phyloP scores from a whole-genome alignment of 2,797 vertebrate genomes.

The Pseudochromis fuscus region DNA sequence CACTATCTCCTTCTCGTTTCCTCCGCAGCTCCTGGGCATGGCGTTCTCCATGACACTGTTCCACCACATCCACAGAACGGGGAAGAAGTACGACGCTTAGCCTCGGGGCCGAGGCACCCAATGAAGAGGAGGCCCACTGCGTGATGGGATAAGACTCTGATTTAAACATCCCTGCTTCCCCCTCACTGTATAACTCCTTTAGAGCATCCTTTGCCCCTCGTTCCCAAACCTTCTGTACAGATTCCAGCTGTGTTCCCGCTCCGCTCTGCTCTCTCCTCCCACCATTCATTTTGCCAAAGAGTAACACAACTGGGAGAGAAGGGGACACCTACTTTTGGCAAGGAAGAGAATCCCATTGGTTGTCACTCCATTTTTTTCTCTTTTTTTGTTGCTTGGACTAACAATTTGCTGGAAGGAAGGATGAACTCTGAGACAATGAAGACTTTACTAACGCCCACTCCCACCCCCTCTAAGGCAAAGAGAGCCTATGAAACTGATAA shows the following conservation, averaged over 20 bases:
- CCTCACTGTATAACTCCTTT: slow-evolving; percentile 57
- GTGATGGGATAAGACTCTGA: slow-evolving; percentile 81
- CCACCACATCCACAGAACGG: slow-evolving; percentile 97
- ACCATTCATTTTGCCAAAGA: slow-evolving; percentile 87
- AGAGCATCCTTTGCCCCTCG: slow-evolving; percentile 48
- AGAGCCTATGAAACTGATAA: slow-evolving; percentile 66
- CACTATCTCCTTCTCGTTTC: slow-evolving; percentile 54
- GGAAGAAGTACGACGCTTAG: slow-evolving; percentile 98
- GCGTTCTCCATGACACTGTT: slow-evolving; percentile 99
- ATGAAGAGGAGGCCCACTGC: slow-evolving; percentile 68
- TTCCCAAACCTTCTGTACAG: slow-evolving; percentile 79
- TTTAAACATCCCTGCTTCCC: slow-evolving; percentile 53
- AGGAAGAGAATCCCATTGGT: slow-evolving; percentile 68
- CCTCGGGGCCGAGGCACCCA: slow-evolving; percentile 25
- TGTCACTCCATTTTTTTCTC: slow-evolving; percentile 51
- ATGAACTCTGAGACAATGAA: slow-evolving; percentile 63
- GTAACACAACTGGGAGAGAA: slow-evolving; percentile 78
- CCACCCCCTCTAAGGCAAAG: slow-evolving; percentile 54
- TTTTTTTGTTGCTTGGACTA: slow-evolving; percentile 74
- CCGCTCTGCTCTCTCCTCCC: slow-evolving; percentile 78
- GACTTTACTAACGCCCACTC: slow-evolving; percentile 79
- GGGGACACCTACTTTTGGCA: slow-evolving; percentile 71
- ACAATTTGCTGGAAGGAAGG: slow-evolving; percentile 75
- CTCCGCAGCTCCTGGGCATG: slow-evolving; percentile 95
- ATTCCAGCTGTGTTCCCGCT: slow-evolving; percentile 68